These are phyloP conservation scores for Thereva nobilitata DNA, from an alignment of 2,888 invertebrate species.

Conservation along the genomic window DNA sequence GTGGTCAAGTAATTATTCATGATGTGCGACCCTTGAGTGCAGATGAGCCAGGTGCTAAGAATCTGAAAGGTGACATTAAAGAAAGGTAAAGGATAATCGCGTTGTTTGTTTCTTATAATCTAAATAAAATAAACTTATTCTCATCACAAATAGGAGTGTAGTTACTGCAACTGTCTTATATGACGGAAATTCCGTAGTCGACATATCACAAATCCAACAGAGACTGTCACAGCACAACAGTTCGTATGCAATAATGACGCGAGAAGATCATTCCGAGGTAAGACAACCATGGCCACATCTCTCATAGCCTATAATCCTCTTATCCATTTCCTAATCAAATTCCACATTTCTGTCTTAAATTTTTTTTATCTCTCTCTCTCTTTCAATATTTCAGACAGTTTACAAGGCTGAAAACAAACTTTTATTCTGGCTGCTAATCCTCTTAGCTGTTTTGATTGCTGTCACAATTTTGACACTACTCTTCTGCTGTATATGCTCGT, in stretches of 20 bases:
- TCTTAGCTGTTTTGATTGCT: conserved; percentile 75
- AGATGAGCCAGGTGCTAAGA: conserved; percentile 62
- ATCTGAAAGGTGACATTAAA: conserved; percentile 62
- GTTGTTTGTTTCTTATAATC: no score
- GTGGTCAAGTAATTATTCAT: conserved; percentile 76
- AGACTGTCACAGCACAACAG: conserved; percentile 61
- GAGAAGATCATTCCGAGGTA: conserved; percentile 53
- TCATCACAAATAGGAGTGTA: conserved; percentile 67
- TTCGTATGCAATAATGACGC: conserved; percentile 54
- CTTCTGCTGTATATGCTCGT: conserved; percentile 82
- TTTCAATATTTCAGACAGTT: conserved; percentile 63
- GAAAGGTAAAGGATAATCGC: conserved; percentile 60
- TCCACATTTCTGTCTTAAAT: not conserved
- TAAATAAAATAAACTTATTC: no score
- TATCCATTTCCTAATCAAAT: conserved; percentile 4
- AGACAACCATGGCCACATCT: no score
- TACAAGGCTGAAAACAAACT: conserved; percentile 74
- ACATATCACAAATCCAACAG: conserved; percentile 72
- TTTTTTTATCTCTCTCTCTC: not conserved
- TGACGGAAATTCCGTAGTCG: conserved; percentile 69
- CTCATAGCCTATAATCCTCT: conserved; percentile 38
- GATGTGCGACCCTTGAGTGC: conserved; percentile 71
- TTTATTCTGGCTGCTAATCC: conserved; percentile 77
- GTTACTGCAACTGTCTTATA: conserved; percentile 73
- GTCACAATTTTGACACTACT: conserved; percentile 72